These are phyloP conservation scores for Patiria pectinifera DNA, from an alignment of 53 echinoderm and acorn worm genomes.

Conservation along the genomic window DNA sequence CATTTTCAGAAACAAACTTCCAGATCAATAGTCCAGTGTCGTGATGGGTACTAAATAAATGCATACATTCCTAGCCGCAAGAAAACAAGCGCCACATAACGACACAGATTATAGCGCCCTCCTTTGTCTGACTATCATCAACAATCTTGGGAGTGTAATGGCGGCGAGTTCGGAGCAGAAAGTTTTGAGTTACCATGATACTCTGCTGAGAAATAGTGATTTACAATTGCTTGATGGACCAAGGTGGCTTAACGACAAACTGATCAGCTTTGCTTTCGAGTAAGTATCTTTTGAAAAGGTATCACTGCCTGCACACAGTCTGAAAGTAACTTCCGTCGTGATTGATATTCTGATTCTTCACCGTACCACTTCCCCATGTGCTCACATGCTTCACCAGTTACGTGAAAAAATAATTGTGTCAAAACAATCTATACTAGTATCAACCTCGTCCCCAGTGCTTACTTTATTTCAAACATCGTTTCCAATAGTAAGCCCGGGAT, in stretches of 20 bases:
- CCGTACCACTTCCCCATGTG: too few species aligned
- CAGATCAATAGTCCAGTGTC: too few species aligned
- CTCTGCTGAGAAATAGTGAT: conserved; percentile 68
- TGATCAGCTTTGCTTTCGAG: conserved; percentile 83
- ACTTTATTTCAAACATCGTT: too few species aligned
- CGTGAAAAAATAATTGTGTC: background rate
- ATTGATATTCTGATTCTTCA: background rate
- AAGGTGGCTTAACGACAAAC: conserved; percentile 76
- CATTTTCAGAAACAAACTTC: too few species aligned
- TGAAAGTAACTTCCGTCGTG: background rate
- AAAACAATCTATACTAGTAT: too few species aligned
- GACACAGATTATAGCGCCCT: conserved; percentile 12
- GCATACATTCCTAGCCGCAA: too few species aligned
- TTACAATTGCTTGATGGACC: conserved; percentile 67
- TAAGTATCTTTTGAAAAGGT: conserved; percentile 40
- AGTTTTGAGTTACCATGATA: conserved; percentile 80
- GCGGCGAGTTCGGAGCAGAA: conserved; percentile 60
- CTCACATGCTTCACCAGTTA: conserved; percentile 12
- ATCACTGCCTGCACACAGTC: background rate
- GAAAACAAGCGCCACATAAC: too few species aligned
- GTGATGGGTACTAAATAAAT: too few species aligned
- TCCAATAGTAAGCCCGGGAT: too few species aligned
- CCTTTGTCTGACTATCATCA: background rate
- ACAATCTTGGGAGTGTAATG: background rate
- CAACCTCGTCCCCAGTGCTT: too few species aligned